phyloP scores from a whole-genome alignment of 2,888 invertebrate genomes.

The Drosophila cognata region DNA sequence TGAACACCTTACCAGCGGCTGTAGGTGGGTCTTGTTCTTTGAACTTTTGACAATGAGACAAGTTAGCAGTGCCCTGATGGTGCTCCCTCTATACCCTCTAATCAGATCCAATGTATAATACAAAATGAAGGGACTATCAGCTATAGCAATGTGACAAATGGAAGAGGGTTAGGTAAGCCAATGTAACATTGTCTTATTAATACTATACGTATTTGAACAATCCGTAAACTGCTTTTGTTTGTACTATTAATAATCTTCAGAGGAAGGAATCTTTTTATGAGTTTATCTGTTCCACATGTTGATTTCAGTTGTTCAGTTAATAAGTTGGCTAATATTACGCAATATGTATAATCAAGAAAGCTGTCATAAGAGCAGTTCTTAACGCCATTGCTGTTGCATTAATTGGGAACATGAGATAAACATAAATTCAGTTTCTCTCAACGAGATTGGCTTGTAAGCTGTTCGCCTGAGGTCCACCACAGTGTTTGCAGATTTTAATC shows the following conservation, averaged over 20 bases:
- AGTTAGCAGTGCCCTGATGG: too few relatives aligned
- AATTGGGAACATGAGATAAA: constrained; percentile 19
- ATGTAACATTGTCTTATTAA: background rate
- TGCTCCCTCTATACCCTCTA: constrained; percentile 5
- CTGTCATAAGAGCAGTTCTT: background rate
- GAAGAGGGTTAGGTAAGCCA: background rate
- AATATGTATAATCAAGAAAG: background rate
- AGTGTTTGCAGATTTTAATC: constrained; percentile 66
- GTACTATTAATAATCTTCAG: background rate
- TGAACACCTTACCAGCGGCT: background rate
- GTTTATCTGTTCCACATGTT: background rate
- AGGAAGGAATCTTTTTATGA: background rate
- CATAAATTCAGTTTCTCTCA: constrained; percentile 20
- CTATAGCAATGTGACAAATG: background rate
- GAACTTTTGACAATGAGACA: background rate
- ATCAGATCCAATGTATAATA: background rate
- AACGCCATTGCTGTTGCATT: background rate
- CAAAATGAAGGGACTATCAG: too few relatives aligned
- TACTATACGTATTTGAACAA: background rate
- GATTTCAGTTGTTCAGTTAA: background rate
- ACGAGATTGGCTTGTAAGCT: background rate
- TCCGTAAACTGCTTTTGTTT: background rate
- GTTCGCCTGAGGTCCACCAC: constrained; percentile 3
- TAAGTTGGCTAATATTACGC: too few relatives aligned
- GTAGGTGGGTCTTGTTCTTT: background rate